Evolutionary conservation across 2,113 vertebrate species (phyloP).

Genomic region (Phasianus colchicus): DNA sequence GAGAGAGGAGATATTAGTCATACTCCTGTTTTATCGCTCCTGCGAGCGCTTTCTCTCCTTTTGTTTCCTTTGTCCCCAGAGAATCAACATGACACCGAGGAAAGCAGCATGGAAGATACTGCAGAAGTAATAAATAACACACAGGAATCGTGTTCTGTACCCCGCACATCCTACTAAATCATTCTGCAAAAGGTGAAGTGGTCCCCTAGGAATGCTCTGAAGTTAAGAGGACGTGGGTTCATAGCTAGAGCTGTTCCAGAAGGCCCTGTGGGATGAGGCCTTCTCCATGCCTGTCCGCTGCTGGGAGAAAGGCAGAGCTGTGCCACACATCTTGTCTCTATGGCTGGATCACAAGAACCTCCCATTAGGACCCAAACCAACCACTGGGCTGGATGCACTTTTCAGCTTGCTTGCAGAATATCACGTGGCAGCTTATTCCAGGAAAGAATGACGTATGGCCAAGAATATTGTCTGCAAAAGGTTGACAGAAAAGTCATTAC

Average conservation of each 20-base stretch:
- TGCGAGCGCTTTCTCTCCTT: slow-evolving; percentile 9
- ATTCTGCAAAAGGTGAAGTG: slow-evolving; percentile 23
- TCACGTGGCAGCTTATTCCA: background rate
- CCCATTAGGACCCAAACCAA: rapidly evolving
- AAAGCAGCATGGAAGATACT: slow-evolving; percentile 29
- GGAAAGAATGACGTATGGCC: background rate
- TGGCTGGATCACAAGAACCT: background rate
- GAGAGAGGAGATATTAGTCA: slow-evolving; percentile 63
- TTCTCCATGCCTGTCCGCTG: background rate
- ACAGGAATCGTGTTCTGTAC: background rate
- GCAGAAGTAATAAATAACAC: slow-evolving; percentile 36
- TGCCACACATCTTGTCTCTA: too few relatives aligned
- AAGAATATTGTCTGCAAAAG: background rate
- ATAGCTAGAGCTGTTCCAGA: rapidly evolving
- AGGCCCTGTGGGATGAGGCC: background rate
- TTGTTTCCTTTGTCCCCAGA: slow-evolving; percentile 45
- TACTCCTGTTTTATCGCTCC: slow-evolving; percentile 49
- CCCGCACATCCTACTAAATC: slow-evolving; percentile 32
- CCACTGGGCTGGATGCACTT: rapidly evolving
- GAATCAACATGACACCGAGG: slow-evolving; percentile 24
- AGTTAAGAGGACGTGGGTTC: background rate
- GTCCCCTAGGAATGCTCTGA: slow-evolving; percentile 23
- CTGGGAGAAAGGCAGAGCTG: background rate
- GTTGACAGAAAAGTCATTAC: slow-evolving; percentile 13
- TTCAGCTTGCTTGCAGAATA: background rate